Evolutionary conservation across 2,113 vertebrate species (phyloP).

Genomic region (Scomber scombrus): DNA sequence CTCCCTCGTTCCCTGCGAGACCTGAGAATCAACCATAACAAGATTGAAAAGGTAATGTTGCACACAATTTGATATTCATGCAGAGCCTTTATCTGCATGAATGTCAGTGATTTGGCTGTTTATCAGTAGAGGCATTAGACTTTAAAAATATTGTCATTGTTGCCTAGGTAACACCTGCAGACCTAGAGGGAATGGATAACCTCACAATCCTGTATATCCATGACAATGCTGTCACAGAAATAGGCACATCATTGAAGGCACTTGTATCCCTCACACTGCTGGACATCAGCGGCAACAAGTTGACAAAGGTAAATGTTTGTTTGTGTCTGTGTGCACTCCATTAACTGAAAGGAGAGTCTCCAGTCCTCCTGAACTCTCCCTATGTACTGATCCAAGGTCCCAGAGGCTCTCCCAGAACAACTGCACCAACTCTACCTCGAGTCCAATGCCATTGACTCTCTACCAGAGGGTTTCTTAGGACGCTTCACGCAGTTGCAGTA

Average conservation of each 20-base stretch:
- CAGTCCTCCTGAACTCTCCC: not conserved
- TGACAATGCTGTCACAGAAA: constrained; percentile 91
- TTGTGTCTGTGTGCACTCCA: constrained; percentile 1
- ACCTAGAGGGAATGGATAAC: constrained; percentile 93
- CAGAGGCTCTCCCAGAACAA: constrained; percentile 87
- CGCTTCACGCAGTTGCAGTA: constrained; percentile 90
- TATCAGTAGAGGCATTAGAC: not conserved
- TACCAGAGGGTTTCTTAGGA: constrained; percentile 90
- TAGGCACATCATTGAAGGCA: constrained; percentile 86
- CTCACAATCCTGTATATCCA: constrained; percentile 93
- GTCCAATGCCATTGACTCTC: constrained; percentile 89
- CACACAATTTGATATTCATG: not conserved
- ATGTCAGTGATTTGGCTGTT: not conserved
- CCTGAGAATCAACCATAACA: constrained; percentile 92
- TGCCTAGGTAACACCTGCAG: constrained; percentile 85
- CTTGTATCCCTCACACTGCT: constrained; percentile 90
- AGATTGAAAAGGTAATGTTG: constrained; percentile 86
- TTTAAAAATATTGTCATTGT: not conserved
- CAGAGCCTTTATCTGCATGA: not conserved
- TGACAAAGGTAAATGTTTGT: constrained; percentile 82
- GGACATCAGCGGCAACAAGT: constrained; percentile 92
- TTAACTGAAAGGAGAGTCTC: not conserved
- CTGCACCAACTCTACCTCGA: constrained; percentile 96
- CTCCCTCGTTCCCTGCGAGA: constrained; percentile 91
- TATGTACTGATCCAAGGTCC: constrained; percentile 78